A percentile compares a stretch with the other conserved stretches of the same genome.
Conservation (phyloP, 2,888 invertebrate species). For the Calephelis perditalis region DNA sequence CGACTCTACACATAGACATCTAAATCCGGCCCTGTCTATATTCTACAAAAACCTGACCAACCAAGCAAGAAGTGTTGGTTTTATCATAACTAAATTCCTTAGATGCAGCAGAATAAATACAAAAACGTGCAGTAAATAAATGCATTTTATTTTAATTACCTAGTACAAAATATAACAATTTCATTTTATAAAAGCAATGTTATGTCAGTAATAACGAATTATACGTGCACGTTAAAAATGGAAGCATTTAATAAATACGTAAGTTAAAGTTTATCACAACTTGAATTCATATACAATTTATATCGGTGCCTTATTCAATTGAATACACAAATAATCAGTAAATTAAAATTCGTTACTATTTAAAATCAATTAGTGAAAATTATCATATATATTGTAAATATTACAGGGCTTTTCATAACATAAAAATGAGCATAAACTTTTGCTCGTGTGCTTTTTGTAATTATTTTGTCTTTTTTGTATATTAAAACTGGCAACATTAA, state of each 20-base stretch:
- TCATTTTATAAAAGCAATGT: constrained; percentile 42
- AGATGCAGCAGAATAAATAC: neutral
- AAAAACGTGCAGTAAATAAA: constrained; percentile 3
- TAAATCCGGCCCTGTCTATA: no score
- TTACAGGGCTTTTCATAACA: no score
- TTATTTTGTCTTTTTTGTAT: neutral
- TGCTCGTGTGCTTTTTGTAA: neutral
- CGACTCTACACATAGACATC: no score
- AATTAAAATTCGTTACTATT: no score
- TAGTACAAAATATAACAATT: constrained; percentile 66
- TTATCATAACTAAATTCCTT: no score
- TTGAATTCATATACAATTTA: neutral
- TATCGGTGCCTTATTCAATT: no score
- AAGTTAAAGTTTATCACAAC: neutral
- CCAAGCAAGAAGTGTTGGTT: no score
- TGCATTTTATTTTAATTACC: constrained; percentile 46
- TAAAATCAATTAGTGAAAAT: no score
- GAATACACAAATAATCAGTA: no score
- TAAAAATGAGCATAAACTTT: no score
- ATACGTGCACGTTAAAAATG: constrained; percentile 12
- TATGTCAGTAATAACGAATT: constrained; percentile 13
- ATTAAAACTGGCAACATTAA: constrained; percentile 20
- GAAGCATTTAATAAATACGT: constrained; percentile 8
- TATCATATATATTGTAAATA: no score
- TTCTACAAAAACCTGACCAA: no score